Base-by-base conservation (phyloP, 2,113 vertebrate genomes). In the Cichladusa arquata region DNA sequence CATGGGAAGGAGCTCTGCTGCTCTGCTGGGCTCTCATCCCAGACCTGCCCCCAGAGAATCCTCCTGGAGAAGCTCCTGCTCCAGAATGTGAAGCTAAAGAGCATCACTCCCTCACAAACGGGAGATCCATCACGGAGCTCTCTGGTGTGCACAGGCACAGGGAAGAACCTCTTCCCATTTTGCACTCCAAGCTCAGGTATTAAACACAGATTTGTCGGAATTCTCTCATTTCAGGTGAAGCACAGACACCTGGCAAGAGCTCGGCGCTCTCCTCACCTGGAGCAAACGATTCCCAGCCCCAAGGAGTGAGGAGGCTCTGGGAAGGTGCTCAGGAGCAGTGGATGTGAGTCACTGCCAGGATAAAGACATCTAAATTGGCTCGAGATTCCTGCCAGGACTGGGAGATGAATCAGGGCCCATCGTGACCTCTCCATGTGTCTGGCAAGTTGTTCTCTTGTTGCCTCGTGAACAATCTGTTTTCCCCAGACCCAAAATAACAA, bases 381-480 rank as follows among this genome's bases (percentile, higher is more conserved):
- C 26, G 28, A 81, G 91, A 73, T 88, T 81, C 76, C 92, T 96
- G 76, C 92, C 92, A 73, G 94, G 91, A 86, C 26, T 44, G 88
- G 81, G 73, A 96, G 91, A 94, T 94, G 96, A 95, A 92, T 96
- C 96, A 86, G 82, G 74, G 81, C 74, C 74, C 44, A 1, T 40
- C 24, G 8, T 90, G 96, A 97, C 95, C 96, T 74, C 95, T 86
- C 84, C 88, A 19, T 92, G 94, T 95, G 95, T 93, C 94, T 97
- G 95, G 93, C 94, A 94, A 90, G 90, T 96, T 91, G 89, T 96
- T 96, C 95, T 91, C 90, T 93, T 86, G 86, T 89, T 94, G 94
- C 94, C 93, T 91, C 89, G 88, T 91, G 93, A 90, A 26, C 83
- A 94, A 91, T 84, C 78, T 95, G 92, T 79, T 95, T 96, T 88